These are phyloP conservation scores for Mya arenaria DNA, from an alignment of 1,140 invertebrate genomes.

Conservation along the genomic window DNA sequence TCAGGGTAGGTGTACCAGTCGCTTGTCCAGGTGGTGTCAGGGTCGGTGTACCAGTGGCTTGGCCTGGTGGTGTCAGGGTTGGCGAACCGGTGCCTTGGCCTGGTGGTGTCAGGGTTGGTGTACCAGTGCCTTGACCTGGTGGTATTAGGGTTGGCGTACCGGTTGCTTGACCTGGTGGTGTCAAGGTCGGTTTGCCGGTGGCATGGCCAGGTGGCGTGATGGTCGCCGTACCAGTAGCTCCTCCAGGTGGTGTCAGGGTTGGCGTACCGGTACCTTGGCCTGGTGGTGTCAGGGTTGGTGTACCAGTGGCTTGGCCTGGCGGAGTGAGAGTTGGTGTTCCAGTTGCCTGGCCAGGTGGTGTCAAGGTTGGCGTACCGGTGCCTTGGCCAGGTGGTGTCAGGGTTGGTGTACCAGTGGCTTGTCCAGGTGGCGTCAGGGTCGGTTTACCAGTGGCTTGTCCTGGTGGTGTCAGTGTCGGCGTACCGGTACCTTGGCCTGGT, in stretches of 20 bases:
- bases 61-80: slow-evolving; percentile 2
- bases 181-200: slow-evolving; percentile 1
- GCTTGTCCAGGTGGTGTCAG: slow-evolving; percentile 15
- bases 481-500: neutral
- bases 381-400: slow-evolving; percentile 8
- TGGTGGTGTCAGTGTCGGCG: slow-evolving; percentile 21
- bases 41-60: slow-evolving; percentile 43
- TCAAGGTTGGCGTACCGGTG: slow-evolving; percentile 22
- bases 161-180: neutral
- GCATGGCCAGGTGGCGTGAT: neutral
- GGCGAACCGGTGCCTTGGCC: slow-evolving; percentile 29
- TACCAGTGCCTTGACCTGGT: neutral
- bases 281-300: slow-evolving; percentile 13
- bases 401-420: slow-evolving; percentile 29
- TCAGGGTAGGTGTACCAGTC: neutral
- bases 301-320: neutral
- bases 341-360: neutral
- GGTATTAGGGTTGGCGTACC: slow-evolving; percentile 4
- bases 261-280: slow-evolving; percentile 30
- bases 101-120: slow-evolving; percentile 9
- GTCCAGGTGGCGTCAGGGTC: slow-evolving; percentile 34
- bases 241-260: slow-evolving; percentile 22
- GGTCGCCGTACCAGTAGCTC: neutral
- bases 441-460: slow-evolving; percentile 8
- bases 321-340: slow-evolving; percentile 10